Evolutionary conservation across 2,797 vertebrate species (phyloP).

Genomic region (Nasua narica): DNA sequence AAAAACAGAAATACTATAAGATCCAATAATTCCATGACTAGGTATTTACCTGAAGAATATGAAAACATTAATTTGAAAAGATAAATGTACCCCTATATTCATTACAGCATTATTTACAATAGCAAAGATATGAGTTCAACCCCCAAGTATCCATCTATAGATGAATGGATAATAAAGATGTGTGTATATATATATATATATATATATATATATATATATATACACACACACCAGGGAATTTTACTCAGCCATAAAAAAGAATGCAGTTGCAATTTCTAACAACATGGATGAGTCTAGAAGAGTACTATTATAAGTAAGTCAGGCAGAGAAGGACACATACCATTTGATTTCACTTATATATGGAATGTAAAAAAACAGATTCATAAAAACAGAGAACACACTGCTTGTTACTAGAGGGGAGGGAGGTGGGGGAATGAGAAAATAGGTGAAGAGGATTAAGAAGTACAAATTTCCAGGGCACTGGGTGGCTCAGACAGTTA

Average conservation of each 20-base stretch:
- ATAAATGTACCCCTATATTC: not conserved
- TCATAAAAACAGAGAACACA: not conserved
- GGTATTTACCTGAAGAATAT: not conserved
- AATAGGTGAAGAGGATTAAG: not conserved
- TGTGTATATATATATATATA: too few species aligned
- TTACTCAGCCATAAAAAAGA: not conserved
- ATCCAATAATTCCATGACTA: not conserved
- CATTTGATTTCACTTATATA: not conserved
- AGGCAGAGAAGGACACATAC: not conserved
- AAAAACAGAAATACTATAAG: not conserved
- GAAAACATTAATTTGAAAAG: not conserved
- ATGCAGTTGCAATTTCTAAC: not conserved
- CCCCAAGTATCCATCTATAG: not conserved
- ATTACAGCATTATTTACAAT: not conserved
- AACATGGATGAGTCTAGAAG: not conserved
- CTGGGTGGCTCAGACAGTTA: too few species aligned
- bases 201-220: too few species aligned
- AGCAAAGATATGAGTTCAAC: not conserved
- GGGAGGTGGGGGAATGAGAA: not conserved
- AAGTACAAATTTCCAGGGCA: not conserved
- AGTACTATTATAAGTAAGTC: not conserved
- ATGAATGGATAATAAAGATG: not conserved
- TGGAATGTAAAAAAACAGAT: not conserved
- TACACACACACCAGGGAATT: not conserved
- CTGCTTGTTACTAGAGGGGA: not conserved